Evolutionary conservation across 2,888 invertebrate genomes (phyloP).

Genomic region (Byasa hedistus): DNA sequence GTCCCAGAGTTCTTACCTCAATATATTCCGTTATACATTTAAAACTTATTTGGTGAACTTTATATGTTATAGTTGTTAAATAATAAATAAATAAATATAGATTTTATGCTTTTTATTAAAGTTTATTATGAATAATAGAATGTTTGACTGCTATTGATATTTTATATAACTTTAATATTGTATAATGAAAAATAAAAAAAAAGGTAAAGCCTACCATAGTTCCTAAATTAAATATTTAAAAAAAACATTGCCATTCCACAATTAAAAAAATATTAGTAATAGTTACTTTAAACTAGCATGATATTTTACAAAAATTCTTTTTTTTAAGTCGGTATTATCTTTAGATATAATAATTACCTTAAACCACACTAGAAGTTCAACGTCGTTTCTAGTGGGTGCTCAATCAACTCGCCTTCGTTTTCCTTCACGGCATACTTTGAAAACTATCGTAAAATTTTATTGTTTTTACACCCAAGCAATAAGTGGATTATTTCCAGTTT

Average conservation of each 20-base stretch:
- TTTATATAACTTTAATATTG: too few relatives aligned
- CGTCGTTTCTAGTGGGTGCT: slow-evolving; percentile 19
- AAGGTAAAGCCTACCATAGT: too few relatives aligned
- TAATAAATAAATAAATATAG: neutral
- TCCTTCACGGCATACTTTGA: slow-evolving; percentile 25
- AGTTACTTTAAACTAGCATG: too few relatives aligned
- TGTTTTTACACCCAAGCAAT: slow-evolving; percentile 21
- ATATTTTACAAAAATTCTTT: neutral
- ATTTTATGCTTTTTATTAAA: neutral
- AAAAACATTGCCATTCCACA: too few relatives aligned
- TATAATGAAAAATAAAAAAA: too few relatives aligned
- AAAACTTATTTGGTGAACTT: neutral
- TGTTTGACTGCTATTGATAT: too few relatives aligned
- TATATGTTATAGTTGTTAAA: neutral
- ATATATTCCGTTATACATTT: neutral
- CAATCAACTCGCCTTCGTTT: slow-evolving; percentile 22
- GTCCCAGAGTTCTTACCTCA: neutral
- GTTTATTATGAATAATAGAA: neutral
- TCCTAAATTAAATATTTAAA: too few relatives aligned
- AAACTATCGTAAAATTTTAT: slow-evolving; percentile 29
- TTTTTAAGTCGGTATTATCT: neutral
- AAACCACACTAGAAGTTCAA: slow-evolving; percentile 11
- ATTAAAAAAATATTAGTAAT: too few relatives aligned
- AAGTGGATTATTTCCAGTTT: slow-evolving; percentile 17
- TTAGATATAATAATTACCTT: neutral